Evolutionary conservation across 2,797 vertebrate species (phyloP).

Genomic region (Ptychobarbus kaznakovi): DNA sequence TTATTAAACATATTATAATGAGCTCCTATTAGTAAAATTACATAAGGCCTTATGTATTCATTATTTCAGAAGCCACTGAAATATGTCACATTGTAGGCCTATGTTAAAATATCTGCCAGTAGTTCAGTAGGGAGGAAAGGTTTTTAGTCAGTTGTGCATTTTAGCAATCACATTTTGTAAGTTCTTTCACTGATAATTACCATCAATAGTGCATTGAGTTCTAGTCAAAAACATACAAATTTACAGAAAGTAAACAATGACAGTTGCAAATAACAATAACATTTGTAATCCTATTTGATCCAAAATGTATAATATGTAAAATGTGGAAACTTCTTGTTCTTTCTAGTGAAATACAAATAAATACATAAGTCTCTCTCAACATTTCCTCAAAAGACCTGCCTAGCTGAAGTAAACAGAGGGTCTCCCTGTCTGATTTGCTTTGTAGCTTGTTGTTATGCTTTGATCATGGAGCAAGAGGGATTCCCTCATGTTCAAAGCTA

Average conservation of each 20-base stretch:
- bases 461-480: conserved; percentile 31
- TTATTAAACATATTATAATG: background rate
- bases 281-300: background rate
- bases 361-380: background rate
- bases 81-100: background rate
- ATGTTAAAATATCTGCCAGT: background rate
- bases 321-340: background rate
- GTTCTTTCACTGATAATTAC: background rate
- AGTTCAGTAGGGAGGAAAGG: background rate
- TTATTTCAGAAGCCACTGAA: background rate
- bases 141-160: background rate
- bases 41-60: background rate
- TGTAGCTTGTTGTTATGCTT: conserved; percentile 21
- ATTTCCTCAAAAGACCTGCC: background rate
- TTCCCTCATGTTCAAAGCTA: conserved; percentile 24
- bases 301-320: background rate
- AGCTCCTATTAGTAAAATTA: background rate
- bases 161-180: background rate
- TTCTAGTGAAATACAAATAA: background rate
- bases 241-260: background rate
- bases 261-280: background rate
- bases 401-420: background rate
- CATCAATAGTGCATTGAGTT: background rate
- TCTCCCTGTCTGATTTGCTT: conserved; percentile 21
- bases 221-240: background rate